Percentiles rank a stretch among this genome's conserved stretches.
Conservation (phyloP, 2,113 vertebrate genomes). For the Megaceryle maxima region DNA sequence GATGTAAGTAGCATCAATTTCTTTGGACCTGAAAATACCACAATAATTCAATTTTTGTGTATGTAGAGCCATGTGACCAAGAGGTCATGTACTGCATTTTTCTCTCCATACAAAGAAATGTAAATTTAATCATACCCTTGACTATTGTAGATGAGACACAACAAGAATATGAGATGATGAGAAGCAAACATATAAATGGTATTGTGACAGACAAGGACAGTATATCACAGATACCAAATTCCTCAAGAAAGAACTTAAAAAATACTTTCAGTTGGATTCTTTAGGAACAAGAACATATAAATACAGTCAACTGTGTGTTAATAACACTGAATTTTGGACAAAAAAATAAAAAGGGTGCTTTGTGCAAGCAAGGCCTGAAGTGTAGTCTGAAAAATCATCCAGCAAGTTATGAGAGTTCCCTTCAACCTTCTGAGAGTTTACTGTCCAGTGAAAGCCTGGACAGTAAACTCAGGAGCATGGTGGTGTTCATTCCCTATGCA, state of each 20-base stretch:
- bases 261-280: neutral
- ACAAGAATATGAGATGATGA: neutral
- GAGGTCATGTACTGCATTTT: neutral
- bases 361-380: neutral
- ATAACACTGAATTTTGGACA: neutral
- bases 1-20: neutral
- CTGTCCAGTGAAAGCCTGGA: neutral
- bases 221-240: neutral
- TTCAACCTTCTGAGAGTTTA: neutral
- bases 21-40: neutral
- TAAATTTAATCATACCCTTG: neutral
- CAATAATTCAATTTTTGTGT: neutral
- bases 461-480: neutral
- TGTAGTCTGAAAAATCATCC: neutral
- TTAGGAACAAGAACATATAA: neutral
- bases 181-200: neutral
- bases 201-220: neutral
- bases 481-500: neutral
- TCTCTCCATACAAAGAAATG: neutral
- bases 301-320: neutral
- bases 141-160: neutral
- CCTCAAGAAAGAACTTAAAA: neutral
- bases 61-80: neutral
- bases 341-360: neutral
- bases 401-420: neutral